Base-by-base conservation (phyloP, 1,140 invertebrate species). In the Polyergus mexicanus region DNA sequence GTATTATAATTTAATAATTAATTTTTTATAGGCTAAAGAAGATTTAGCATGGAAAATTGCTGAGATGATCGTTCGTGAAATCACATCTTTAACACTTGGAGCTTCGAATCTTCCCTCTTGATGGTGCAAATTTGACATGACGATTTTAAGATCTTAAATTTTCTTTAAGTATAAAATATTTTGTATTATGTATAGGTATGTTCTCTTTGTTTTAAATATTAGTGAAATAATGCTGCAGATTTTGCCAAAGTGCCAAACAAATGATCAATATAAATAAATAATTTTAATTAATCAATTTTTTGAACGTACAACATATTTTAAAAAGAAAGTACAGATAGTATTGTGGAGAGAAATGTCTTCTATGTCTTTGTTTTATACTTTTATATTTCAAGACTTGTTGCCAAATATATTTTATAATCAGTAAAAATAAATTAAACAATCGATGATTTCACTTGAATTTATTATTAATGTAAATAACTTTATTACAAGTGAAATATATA, bases 21-120 rank as follows among this genome's bases (percentile, higher is more conserved):
- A 32, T 32, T 32, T 3, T 32, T 32, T 11, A 84, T 66, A 98
- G 96, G 97, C 97, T 60, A 98, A 98, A 95, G 98, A 99, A 95
- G 98, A 99, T 93, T 97, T 99, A 95, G 98, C 98, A 41, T 98
- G 98, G 97, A 98, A 98, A 95, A 97, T 99, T 85, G 98, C 98
- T 25, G 98, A 98, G 94, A 99, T 98, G 98, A 99, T 99, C 91
- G 97, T 99, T 47, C 98, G 97, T 94, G 98, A 98, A 95, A 97
- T 99, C 44, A 98, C 98, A 41, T 97, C 96, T 92, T 95, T 99
- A 84, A 99, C 98, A 35, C 95, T 98, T 93, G 96, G 95, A 81
- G 72, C 89, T 66, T 86, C 93, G 3, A 90, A 93, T 86, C 90
- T 92, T 91, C 91, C 93, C 78, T 93, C 94, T 22, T 95, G 92